Conservation (phyloP, 1,140 invertebrate genomes). For the Eriosoma lanigerum region DNA sequence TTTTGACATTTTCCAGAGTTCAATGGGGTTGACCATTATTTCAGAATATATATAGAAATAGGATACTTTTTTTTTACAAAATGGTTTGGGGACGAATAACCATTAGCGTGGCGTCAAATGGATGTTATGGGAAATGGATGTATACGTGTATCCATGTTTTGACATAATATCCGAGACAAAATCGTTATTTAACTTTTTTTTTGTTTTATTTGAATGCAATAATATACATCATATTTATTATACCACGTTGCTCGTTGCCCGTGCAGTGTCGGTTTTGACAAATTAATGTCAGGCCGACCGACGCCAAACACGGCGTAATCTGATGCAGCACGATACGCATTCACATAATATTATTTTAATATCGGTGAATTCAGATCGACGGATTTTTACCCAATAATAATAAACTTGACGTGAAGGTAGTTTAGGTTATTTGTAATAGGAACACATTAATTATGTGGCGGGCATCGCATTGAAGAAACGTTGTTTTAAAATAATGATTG, state of each 20-base stretch:
- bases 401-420: background rate
- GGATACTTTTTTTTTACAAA: conserved; percentile 22
- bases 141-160: conserved; percentile 23
- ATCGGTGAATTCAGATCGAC: background rate
- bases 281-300: conserved; percentile 13
- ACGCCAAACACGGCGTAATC: conserved; percentile 49
- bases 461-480: background rate
- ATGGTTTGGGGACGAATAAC: conserved; percentile 6
- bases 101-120: conserved; percentile 48
- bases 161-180: conserved; percentile 41
- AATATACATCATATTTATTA: background rate
- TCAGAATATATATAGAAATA: conserved; percentile 8
- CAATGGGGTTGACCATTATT: background rate
- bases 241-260: background rate
- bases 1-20: conserved; percentile 23
- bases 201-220: background rate
- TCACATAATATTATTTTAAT: background rate
- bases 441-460: background rate
- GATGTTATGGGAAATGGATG: conserved; percentile 15
- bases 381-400: background rate
- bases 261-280: conserved; percentile 45
- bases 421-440: background rate
- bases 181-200: conserved; percentile 35
- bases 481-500: background rate
- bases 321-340: conserved; percentile 32